Percentiles rank a stretch among this genome's conserved stretches.
phyloP scores from a whole-genome alignment of 2,888 invertebrate species.

The Glyphotaelius pellucidus region DNA sequence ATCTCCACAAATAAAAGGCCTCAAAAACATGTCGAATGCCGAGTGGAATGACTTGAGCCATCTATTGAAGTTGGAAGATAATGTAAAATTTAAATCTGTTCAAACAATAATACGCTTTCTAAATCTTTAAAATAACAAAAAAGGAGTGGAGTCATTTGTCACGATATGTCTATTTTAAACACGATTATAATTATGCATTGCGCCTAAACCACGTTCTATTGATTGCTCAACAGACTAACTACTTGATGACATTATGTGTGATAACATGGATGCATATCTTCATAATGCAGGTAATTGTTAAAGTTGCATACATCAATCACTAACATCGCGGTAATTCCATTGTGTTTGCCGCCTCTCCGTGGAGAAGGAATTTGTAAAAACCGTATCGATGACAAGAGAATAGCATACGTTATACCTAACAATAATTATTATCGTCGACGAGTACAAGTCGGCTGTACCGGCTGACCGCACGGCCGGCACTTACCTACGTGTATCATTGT shows the following conservation, averaged over 20 bases:
- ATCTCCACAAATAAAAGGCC: not conserved
- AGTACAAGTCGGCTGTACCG: not conserved
- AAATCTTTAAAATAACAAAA: not conserved
- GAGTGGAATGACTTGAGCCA: not conserved
- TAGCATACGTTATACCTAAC: slow-evolving; percentile 25
- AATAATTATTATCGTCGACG: slow-evolving; percentile 23
- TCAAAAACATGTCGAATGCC: not conserved
- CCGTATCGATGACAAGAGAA: slow-evolving; percentile 34
- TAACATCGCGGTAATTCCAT: not conserved
- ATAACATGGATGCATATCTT: not conserved
- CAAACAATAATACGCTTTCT: not conserved
- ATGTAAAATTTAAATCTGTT: not conserved
- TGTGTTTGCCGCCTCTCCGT: not conserved
- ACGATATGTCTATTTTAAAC: not conserved
- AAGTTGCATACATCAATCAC: not conserved
- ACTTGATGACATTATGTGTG: slow-evolving; percentile 2
- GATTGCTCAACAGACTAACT: not conserved
- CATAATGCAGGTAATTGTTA: not conserved
- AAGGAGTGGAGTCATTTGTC: not conserved
- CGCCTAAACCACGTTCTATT: not conserved
- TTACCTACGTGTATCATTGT: slow-evolving; percentile 33
- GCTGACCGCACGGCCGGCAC: slow-evolving; percentile 6
- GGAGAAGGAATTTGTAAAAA: slow-evolving; percentile 5
- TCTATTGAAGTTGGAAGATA: not conserved
- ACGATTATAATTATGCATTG: not conserved